Evolutionary conservation across 2,797 vertebrate species (phyloP).

Genomic region (Carapus acus): DNA sequence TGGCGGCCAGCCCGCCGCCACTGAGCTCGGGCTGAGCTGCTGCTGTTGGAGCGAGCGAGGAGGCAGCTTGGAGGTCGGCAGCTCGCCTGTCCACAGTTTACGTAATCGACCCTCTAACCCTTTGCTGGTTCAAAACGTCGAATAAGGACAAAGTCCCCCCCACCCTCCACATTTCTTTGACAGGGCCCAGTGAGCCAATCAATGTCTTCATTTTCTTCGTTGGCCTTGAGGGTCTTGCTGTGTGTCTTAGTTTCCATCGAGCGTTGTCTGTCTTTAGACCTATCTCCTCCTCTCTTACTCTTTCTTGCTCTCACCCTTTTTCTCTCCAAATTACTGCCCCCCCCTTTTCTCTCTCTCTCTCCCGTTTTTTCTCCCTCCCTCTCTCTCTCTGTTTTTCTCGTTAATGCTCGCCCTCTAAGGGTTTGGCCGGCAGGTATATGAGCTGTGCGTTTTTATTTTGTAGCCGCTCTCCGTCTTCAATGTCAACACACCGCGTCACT

Average conservation of each 20-base stretch:
- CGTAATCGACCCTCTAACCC: constrained; percentile 49
- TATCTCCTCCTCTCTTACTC: constrained; percentile 35
- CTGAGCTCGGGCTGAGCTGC: constrained; percentile 23
- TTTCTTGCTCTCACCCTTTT: constrained; percentile 26
- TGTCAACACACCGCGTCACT: constrained; percentile 21
- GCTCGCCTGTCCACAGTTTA: constrained; percentile 54
- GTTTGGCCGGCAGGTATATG: constrained; percentile 42
- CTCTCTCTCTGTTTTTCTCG: constrained; percentile 53
- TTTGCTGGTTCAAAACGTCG: constrained; percentile 48
- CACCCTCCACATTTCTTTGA: constrained; percentile 48
- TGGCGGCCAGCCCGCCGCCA: constrained; percentile 33
- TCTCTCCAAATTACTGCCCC: too few species aligned
- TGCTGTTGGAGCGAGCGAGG: constrained; percentile 50
- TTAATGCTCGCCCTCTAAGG: constrained; percentile 39
- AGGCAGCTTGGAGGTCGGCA: constrained; percentile 34
- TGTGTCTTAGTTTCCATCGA: constrained; percentile 31
- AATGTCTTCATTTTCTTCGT: constrained; percentile 27
- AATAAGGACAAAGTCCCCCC: constrained; percentile 46
- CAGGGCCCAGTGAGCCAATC: constrained; percentile 22
- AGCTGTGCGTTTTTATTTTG: constrained; percentile 47
- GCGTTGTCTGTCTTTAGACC: constrained; percentile 36
- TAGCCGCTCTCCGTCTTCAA: constrained; percentile 25
- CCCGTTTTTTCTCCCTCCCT: constrained; percentile 53
- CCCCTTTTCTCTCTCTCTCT: too few species aligned
- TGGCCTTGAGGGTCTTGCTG: constrained; percentile 15